phyloP scores from a whole-genome alignment of 2,113 vertebrate genomes.

The Corythornis madagascariensis region DNA sequence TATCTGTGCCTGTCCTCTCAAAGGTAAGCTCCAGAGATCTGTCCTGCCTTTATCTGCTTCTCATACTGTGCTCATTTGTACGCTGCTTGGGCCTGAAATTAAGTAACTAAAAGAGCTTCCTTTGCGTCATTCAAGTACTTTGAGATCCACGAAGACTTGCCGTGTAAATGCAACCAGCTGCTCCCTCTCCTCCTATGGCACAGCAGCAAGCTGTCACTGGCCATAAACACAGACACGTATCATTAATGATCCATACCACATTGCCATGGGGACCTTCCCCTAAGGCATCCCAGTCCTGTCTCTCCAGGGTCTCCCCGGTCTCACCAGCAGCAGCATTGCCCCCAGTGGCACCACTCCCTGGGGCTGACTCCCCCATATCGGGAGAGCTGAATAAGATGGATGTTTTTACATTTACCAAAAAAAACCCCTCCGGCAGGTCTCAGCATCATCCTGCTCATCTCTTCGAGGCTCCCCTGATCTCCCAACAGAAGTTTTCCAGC shows the following conservation, averaged over 20 bases:
- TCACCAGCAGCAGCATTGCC: background rate
- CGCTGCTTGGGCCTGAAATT: background rate
- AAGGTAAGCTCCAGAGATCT: background rate
- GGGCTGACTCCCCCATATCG: background rate
- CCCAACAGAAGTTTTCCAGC: background rate
- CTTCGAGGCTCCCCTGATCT: background rate
- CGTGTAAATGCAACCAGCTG: slow-evolving; percentile 48
- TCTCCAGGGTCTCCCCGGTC: background rate
- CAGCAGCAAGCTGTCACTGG: slow-evolving; percentile 35
- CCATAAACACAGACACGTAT: background rate
- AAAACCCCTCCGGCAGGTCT: background rate
- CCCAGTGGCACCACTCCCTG: accelerated
- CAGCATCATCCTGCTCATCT: background rate
- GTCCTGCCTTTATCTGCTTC: background rate
- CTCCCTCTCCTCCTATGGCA: background rate
- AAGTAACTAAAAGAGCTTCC: slow-evolving; percentile 14
- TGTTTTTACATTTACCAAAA: background rate
- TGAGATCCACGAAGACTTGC: background rate
- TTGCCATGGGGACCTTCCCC: slow-evolving; percentile 19
- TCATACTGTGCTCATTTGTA: background rate
- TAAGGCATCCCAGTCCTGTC: background rate
- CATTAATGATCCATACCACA: background rate
- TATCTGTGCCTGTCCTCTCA: background rate
- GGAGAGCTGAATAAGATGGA: background rate
- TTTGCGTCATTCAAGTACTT: background rate